These are phyloP conservation scores for Fringilla coelebs DNA, from an alignment of 2,797 vertebrate genomes.

Conservation along the genomic window DNA sequence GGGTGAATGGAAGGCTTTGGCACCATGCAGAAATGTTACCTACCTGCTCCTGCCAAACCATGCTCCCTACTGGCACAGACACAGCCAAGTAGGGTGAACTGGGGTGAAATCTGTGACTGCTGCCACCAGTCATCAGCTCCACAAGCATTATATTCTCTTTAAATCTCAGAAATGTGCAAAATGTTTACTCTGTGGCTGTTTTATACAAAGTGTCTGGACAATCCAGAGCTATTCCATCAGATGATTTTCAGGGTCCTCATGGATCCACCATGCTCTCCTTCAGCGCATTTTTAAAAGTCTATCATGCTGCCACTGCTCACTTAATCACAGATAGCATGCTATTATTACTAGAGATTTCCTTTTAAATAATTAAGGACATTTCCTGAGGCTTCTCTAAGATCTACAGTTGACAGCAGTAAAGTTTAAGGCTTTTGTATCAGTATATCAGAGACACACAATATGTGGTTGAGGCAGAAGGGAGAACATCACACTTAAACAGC, in stretches of 20 bases:
- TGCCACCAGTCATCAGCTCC: not conserved
- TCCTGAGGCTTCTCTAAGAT: not conserved
- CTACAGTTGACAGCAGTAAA: not conserved
- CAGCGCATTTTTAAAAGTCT: not conserved
- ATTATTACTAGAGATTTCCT: not conserved
- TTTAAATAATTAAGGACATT: not conserved
- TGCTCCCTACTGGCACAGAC: not conserved
- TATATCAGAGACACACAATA: not conserved
- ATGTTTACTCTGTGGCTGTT: not conserved
- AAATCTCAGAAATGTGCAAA: not conserved
- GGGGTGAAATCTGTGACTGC: not conserved
- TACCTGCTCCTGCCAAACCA: not conserved
- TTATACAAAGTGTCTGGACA: not conserved
- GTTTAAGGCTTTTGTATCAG: not conserved
- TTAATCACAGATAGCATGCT: not conserved
- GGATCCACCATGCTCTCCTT: not conserved
- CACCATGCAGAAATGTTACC: not conserved
- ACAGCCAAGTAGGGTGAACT: not conserved
- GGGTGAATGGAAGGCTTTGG: not conserved
- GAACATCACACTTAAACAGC: accelerated
- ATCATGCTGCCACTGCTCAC: not conserved
- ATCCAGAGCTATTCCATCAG: not conserved
- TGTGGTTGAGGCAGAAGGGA: not conserved
- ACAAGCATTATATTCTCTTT: not conserved
- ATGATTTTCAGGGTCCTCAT: not conserved